Percentiles rank a stretch among this genome's conserved stretches.
Evolutionary conservation across 1,140 invertebrate species (phyloP).

Genomic region (Ericerus pela): DNA sequence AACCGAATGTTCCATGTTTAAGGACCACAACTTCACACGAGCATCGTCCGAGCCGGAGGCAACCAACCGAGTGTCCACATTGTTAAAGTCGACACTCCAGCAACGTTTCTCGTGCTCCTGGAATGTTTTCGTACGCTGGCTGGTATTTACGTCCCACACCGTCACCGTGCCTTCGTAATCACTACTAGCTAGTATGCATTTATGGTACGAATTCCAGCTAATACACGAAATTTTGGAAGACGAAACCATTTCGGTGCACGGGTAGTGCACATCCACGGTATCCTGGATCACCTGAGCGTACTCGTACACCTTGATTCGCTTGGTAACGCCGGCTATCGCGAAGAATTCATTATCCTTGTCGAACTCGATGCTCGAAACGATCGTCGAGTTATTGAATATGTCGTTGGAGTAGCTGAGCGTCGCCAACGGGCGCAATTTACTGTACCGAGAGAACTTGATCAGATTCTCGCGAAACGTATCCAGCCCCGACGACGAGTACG

Average conservation of each 20-base stretch:
- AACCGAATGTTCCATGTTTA: slow-evolving; percentile 74
- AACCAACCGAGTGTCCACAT: slow-evolving; percentile 75
- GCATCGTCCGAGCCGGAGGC: slow-evolving; percentile 91
- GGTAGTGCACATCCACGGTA: slow-evolving; percentile 76
- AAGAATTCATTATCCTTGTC: slow-evolving; percentile 94
- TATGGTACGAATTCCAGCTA: slow-evolving; percentile 87
- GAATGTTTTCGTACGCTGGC: slow-evolving; percentile 53
- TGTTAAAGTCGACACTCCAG: slow-evolving; percentile 94
- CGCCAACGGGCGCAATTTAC: slow-evolving; percentile 59
- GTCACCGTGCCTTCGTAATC: slow-evolving; percentile 91
- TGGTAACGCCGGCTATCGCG: slow-evolving; percentile 90
- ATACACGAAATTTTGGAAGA: slow-evolving; percentile 90
- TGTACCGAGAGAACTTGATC: slow-evolving; percentile 76
- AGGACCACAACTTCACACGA: slow-evolving; percentile 84
- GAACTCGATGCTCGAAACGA: slow-evolving; percentile 93
- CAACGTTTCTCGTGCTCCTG: slow-evolving; percentile 91
- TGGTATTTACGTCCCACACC: slow-evolving; percentile 80
- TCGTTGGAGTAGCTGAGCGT: slow-evolving; percentile 84
- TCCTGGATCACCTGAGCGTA: slow-evolving; percentile 73
- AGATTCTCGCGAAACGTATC: slow-evolving; percentile 74
- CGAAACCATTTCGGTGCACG: slow-evolving; percentile 82
- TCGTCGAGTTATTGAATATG: slow-evolving; percentile 74
- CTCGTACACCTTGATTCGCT: slow-evolving; percentile 88
- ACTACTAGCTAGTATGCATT: slow-evolving; percentile 74
- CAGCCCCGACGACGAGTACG: slow-evolving; percentile 38